Evolutionary conservation across 2,888 invertebrate genomes (phyloP).

Genomic region (Chrysolina haemoptera): DNA sequence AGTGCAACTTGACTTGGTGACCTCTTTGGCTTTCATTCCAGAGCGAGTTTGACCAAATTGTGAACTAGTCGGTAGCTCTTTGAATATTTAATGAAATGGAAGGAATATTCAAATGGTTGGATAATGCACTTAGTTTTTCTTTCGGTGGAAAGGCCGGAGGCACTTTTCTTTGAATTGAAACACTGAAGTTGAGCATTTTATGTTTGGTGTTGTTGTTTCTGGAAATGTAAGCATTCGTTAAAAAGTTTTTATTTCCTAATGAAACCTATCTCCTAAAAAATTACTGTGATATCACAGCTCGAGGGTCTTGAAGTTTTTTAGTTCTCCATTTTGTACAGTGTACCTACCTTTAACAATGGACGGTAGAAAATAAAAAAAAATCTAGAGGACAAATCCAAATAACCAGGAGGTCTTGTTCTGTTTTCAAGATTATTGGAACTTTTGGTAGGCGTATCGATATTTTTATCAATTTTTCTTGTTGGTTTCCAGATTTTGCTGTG

Average conservation of each 20-base stretch:
- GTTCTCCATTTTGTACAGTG: no score
- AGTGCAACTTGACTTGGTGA: conserved; percentile 23
- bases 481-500: no score
- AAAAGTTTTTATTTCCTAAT: conserved; percentile 3
- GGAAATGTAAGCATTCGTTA: neutral
- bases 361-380: no score
- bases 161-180: neutral
- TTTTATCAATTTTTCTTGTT: no score
- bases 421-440: no score
- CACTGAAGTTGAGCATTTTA: neutral
- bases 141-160: neutral
- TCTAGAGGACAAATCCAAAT: no score
- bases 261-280: neutral
- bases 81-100: conserved; percentile 27
- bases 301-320: neutral
- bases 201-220: neutral
- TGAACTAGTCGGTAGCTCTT: conserved; percentile 21
- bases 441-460: no score
- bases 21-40: conserved; percentile 22
- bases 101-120: conserved; percentile 19
- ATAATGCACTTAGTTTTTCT: conserved; percentile 13
- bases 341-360: no score
- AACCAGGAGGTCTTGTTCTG: no score
- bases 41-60: conserved; percentile 30
- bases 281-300: neutral